Percentiles rank a stretch among this genome's conserved stretches.
phyloP scores from a whole-genome alignment of 2,113 vertebrate species.

The Loxodonta africana region DNA sequence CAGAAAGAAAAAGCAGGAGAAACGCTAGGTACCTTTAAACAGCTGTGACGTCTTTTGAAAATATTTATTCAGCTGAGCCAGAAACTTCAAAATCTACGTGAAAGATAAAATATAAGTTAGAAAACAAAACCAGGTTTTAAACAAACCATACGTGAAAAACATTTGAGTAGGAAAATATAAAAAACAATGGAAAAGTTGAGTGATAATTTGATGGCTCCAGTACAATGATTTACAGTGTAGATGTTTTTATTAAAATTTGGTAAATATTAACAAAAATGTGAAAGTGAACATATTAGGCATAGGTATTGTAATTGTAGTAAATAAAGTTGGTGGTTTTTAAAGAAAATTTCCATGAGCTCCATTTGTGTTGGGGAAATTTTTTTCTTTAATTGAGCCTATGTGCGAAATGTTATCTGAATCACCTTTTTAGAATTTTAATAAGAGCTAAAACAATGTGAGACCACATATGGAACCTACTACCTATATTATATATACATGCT shows the following conservation, averaged over 20 bases:
- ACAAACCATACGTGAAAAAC: not conserved
- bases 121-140: slow-evolving; percentile 54
- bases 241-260: not conserved
- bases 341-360: not conserved
- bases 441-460: not conserved
- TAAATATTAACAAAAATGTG: not conserved
- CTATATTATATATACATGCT: not conserved
- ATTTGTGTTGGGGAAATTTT: not conserved
- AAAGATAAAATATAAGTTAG: not conserved
- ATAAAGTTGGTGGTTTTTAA: not conserved
- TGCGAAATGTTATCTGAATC: not conserved
- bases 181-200: not conserved
- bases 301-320: not conserved
- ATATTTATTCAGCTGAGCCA: slow-evolving; percentile 3
- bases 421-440: slow-evolving; percentile 1
- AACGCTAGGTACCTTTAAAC: not conserved
- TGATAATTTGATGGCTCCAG: not conserved
- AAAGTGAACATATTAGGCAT: not conserved
- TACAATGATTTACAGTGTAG: not conserved
- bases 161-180: not conserved
- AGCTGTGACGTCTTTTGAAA: slow-evolving; percentile 57
- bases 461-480: not conserved
- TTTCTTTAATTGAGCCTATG: slow-evolving; percentile 2
- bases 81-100: slow-evolving; percentile 34
- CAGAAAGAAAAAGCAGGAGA: not conserved